Evolutionary conservation across 92 coral and sea anemone genomes (phyloP), one percentile per base, ranked within the genome.

Genomic region (Zoanthus sociatus): DNA sequence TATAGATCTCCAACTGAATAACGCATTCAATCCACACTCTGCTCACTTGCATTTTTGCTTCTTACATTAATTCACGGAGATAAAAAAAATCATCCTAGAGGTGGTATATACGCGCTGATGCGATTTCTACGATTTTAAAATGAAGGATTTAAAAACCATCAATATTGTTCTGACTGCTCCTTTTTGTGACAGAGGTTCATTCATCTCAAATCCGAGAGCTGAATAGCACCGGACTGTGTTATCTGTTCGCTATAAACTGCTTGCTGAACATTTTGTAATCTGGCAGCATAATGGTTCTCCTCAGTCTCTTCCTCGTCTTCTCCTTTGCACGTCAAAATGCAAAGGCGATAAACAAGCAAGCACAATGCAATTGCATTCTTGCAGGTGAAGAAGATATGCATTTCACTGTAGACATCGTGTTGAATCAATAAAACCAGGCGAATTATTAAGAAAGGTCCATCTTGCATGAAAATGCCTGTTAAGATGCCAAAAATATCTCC

Each of bases 381-480:
- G 68, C 96, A 93, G 1, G 97, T 95, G 73, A 95, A 97, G 88
- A 97, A 97, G 31, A 97, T 95, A 60, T 97, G 99, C 99, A 97
- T 97, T 85, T 97, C 99, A 64, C 98, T 95, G 67, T 91, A 90
- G 6, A 97, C 97, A 20, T 82, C 78, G 71, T 91, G 95, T 72
- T 97, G 82, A n/a, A 97, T 95, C 4, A 94, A 90, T 60, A 95
- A 81, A 20, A 93, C 96, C 15, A 97, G 91, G 76, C 99, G 91
- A 47, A 97, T 93, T 56, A 97, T 95, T 26, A 97, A 90, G 58
- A 97, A 97, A 14, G 99, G 99, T 4, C 99, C 99, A 81, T 97
- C 99, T 78, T 95, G 98, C 99, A 97, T 97, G 51, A 97, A 92
- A 87, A 97, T 97, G 1, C 99, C 99, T 5, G 99, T 93, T 51